Conservation (phyloP, 2,797 vertebrate genomes). For the Poecilia velifera region DNA sequence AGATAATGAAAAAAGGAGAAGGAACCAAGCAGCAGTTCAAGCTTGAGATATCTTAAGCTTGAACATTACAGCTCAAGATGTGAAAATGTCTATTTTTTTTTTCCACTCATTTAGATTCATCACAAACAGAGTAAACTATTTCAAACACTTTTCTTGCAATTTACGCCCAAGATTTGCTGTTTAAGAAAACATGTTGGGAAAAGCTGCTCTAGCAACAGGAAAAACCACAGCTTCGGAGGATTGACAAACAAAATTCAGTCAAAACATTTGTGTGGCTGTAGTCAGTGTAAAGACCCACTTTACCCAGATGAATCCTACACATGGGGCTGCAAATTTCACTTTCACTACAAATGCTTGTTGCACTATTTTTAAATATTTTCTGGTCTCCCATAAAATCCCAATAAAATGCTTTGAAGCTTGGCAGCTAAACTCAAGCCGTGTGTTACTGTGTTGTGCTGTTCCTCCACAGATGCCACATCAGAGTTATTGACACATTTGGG, state of each 20-base stretch:
- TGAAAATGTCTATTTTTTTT: not conserved
- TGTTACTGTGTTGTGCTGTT: not conserved
- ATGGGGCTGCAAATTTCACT: not conserved
- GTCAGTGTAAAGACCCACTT: not conserved
- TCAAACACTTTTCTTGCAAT: not conserved
- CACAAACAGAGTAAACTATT: not conserved
- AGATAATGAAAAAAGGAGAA: not conserved
- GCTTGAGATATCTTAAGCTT: not conserved
- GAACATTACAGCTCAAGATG: not conserved
- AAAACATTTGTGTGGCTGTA: not conserved
- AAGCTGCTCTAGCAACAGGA: not conserved
- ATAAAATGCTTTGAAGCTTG: not conserved
- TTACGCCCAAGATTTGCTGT: not conserved
- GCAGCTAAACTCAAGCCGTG: not conserved
- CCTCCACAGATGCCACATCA: slow-evolving; percentile 88
- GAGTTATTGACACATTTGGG: slow-evolving; percentile 96
- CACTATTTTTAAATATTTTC: not conserved
- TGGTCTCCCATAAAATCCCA: not conserved
- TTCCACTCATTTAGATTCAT: not conserved
- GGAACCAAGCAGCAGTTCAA: not conserved
- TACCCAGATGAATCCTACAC: not conserved
- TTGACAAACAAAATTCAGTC: not conserved
- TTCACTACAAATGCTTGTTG: not conserved
- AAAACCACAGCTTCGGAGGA: not conserved
- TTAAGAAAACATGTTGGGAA: not conserved